These are phyloP conservation scores for Tetraneura akinire DNA, from an alignment of 1,140 invertebrate genomes.

Conservation along the genomic window DNA sequence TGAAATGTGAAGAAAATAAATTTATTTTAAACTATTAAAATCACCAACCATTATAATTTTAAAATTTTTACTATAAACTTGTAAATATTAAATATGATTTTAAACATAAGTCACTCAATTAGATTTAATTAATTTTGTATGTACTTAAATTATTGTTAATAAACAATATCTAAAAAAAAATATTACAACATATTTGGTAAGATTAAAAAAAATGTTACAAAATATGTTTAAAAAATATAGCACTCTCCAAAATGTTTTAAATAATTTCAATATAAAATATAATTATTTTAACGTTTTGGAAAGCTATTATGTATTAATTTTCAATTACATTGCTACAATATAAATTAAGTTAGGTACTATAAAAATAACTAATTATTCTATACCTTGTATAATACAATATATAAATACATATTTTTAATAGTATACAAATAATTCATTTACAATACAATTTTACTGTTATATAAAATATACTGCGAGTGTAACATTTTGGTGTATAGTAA, in stretches of 20 bases:
- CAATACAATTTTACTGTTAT: background rate
- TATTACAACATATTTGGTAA: background rate
- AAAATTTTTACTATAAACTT: background rate
- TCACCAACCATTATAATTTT: background rate
- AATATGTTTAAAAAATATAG: background rate
- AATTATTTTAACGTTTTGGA: background rate
- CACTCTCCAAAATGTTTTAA: background rate
- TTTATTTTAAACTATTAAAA: background rate
- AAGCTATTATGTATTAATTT: background rate
- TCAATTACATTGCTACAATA: background rate
- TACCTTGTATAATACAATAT: background rate
- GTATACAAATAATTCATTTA: background rate
- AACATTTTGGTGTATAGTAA: background rate
- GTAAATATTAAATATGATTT: constrained; percentile 2
- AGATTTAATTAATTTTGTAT: background rate
- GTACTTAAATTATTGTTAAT: too few species aligned
- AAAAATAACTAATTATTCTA: background rate
- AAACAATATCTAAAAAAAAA: background rate
- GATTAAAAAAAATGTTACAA: background rate
- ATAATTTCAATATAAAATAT: background rate
- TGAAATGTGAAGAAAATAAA: constrained; percentile 67
- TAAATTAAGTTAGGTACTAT: too few species aligned
- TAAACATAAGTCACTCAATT: background rate
- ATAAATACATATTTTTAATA: background rate
- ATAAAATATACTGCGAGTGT: background rate